phyloP scores from a whole-genome alignment of 53 echinoderm and acorn worm genomes.

The Astropecten irregularis region DNA sequence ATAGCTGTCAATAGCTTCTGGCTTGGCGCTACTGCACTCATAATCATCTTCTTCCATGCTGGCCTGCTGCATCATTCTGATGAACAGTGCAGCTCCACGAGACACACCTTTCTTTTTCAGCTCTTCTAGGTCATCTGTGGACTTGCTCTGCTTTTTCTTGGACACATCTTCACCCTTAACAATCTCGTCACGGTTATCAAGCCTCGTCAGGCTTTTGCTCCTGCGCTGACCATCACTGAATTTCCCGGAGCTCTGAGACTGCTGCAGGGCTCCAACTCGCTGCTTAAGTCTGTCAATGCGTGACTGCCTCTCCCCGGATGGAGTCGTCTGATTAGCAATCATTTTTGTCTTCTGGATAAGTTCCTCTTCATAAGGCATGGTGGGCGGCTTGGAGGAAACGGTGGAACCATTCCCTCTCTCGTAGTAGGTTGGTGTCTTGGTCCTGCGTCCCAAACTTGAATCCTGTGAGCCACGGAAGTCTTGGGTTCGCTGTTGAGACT shows the following conservation, averaged over 20 bases:
- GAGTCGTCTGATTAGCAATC: neutral
- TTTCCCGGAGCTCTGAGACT: neutral
- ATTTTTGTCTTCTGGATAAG: neutral
- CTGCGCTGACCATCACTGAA: conserved; percentile 22
- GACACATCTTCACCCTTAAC: neutral
- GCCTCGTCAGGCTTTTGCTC: conserved; percentile 66
- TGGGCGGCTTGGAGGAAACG: neutral
- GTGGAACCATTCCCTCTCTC: neutral
- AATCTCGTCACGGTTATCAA: conserved; percentile 11
- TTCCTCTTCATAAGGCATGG: neutral
- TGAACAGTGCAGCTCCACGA: conserved; percentile 47
- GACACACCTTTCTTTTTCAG: conserved; percentile 40
- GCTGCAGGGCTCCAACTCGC: conserved; percentile 33
- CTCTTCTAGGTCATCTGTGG: conserved; percentile 29
- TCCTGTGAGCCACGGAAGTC: neutral
- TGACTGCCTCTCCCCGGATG: conserved; percentile 51
- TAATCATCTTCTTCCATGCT: conserved; percentile 30
- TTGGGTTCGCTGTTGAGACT: neutral
- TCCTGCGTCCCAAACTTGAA: neutral
- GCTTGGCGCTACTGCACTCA: neutral
- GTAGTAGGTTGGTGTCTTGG: neutral
- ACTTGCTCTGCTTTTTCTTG: conserved; percentile 2
- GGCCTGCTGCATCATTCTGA: conserved; percentile 48
- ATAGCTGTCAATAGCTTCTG: conserved; percentile 39
- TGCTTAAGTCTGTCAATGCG: conserved; percentile 68